phyloP scores from a whole-genome alignment of 2,888 invertebrate species.

The Pimpla rufipes region DNA sequence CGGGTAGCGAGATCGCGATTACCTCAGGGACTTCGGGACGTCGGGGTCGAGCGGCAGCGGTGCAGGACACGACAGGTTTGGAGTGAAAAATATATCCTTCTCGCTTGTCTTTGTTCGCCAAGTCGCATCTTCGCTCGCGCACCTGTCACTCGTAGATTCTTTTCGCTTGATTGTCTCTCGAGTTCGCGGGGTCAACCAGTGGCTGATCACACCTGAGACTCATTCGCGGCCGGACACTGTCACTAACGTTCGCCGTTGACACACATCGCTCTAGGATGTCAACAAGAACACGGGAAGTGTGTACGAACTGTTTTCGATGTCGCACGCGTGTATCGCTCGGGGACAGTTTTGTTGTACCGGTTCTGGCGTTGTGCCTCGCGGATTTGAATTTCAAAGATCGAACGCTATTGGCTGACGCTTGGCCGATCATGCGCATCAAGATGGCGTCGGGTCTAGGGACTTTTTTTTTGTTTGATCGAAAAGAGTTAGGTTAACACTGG shows the following conservation, averaged over 20 bases:
- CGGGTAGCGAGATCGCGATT: not conserved
- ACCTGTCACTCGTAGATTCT: slow-evolving; percentile 56
- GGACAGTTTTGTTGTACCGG: slow-evolving; percentile 72
- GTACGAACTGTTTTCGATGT: not conserved
- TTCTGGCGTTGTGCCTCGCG: slow-evolving; percentile 69
- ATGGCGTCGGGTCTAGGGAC: not conserved
- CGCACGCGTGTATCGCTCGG: not conserved
- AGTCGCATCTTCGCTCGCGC: slow-evolving; percentile 37
- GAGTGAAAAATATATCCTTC: slow-evolving; percentile 11
- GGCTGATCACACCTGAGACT: slow-evolving; percentile 3
- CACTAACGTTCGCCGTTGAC: not conserved
- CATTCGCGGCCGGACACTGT: not conserved
- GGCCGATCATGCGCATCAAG: not conserved
- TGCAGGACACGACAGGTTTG: not conserved
- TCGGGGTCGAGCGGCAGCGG: not conserved
- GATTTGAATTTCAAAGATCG: slow-evolving; percentile 74
- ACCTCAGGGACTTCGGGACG: not conserved
- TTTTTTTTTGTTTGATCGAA: no score
- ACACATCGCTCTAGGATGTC: slow-evolving; percentile 2
- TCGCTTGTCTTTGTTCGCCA: slow-evolving; percentile 40
- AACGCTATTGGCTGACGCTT: slow-evolving; percentile 71
- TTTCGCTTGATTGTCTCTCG: not conserved
- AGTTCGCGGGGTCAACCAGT: slow-evolving; percentile 13
- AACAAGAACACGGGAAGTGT: not conserved
- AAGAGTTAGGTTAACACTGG: not conserved